These are phyloP conservation scores for Aromia moschata DNA, from an alignment of 2,888 invertebrate species.

Conservation along the genomic window DNA sequence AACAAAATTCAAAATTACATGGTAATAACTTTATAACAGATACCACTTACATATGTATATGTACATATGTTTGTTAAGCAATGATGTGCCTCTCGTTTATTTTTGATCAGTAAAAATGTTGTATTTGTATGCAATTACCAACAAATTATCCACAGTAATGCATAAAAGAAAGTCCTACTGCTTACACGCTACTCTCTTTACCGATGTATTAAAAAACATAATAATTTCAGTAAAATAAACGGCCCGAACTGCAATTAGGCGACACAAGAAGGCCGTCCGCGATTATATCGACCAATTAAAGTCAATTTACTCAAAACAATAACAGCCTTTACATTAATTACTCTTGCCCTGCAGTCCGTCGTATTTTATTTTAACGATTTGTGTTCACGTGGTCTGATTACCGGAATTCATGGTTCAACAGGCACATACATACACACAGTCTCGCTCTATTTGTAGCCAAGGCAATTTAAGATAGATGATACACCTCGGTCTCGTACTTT, in stretches of 20 bases:
- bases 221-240: not conserved
- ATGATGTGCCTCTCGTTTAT: too few species aligned
- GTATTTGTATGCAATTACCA: not conserved
- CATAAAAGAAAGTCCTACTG: not conserved
- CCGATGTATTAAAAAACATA: not conserved
- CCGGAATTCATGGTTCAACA: conserved; percentile 49
- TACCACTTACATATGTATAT: too few species aligned
- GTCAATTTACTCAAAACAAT: conserved; percentile 8
- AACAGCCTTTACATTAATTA: not conserved
- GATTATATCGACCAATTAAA: conserved; percentile 16
- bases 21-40: too few species aligned
- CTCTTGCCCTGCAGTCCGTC: conserved; percentile 6
- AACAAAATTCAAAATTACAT: too few species aligned
- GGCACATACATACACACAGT: conserved; percentile 44
- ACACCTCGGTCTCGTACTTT: conserved; percentile 20
- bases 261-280: not conserved
- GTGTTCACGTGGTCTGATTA: conserved; percentile 45
- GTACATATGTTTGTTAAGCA: too few species aligned
- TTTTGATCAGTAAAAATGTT: too few species aligned
- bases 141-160: not conserved
- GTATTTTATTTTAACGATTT: conserved; percentile 44
- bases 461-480: conserved; percentile 39
- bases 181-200: not conserved
- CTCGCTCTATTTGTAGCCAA: conserved; percentile 46
- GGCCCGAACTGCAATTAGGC: not conserved